Conservation (phyloP, 2,113 vertebrate genomes). For the Phodopus roborovskii region DNA sequence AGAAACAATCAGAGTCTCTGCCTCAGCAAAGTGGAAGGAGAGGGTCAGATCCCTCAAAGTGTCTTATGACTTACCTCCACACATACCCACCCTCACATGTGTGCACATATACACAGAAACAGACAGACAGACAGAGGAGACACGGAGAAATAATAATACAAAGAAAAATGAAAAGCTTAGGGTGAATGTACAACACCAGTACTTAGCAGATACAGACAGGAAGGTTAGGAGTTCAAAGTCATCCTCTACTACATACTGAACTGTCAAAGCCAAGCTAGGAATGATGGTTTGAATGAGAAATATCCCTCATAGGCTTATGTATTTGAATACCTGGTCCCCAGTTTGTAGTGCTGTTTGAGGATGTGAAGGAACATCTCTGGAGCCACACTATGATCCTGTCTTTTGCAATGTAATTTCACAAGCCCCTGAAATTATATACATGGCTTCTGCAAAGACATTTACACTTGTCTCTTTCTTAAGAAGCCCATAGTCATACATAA, state of each 20-base stretch:
- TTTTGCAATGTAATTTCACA: not conserved
- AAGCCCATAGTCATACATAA: not conserved
- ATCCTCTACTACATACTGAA: not conserved
- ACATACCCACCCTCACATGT: too few relatives aligned
- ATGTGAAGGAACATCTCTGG: not conserved
- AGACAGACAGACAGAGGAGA: not conserved
- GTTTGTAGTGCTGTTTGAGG: not conserved
- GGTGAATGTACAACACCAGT: too few relatives aligned
- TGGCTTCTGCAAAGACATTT: not conserved
- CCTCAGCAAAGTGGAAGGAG: not conserved
- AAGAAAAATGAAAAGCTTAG: not conserved
- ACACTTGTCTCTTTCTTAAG: not conserved
- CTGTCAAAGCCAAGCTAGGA: not conserved
- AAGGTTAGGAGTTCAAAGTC: not conserved
- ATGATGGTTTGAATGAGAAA: not conserved
- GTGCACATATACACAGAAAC: not conserved
- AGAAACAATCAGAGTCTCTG: not conserved
- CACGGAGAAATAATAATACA: not conserved
- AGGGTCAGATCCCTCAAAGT: not conserved
- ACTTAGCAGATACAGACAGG: not conserved
- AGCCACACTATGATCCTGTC: not conserved
- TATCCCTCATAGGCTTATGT: not conserved
- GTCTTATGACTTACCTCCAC: not conserved
- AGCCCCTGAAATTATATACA: not conserved
- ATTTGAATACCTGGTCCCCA: not conserved